Evolutionary conservation across 2,888 invertebrate species (phyloP).

Genomic region (Tenthredo mesomela): DNA sequence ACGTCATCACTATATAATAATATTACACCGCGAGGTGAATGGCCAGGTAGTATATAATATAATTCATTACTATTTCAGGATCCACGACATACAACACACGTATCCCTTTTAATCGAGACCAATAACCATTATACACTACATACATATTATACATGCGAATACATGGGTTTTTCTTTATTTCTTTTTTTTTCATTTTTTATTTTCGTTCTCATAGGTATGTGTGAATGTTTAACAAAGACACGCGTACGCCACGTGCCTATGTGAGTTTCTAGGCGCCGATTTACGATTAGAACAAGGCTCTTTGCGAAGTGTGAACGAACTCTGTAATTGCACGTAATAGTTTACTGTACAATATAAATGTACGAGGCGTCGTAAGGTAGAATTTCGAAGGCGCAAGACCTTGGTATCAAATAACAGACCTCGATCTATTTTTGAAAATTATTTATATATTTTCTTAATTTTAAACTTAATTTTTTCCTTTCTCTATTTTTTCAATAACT

Average conservation of each 20-base stretch:
- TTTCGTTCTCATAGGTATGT: neutral
- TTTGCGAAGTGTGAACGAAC: constrained; percentile 20
- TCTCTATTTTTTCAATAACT: no score
- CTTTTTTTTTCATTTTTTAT: neutral
- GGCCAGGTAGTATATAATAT: neutral
- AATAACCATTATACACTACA: neutral
- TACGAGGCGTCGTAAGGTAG: neutral
- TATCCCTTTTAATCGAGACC: neutral
- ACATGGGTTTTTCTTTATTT: neutral
- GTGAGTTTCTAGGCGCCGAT: neutral
- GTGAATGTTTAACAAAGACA: neutral
- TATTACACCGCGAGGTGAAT: constrained; percentile 18
- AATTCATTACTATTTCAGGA: neutral
- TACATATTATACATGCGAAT: neutral
- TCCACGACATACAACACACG: neutral
- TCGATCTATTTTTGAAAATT: neutral
- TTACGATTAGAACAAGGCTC: constrained; percentile 22
- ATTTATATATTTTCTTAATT: no score
- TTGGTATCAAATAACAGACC: neutral
- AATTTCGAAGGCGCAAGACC: neutral
- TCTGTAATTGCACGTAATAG: constrained; percentile 13
- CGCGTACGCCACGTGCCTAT: neutral
- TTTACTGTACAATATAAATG: neutral
- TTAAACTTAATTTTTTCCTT: no score
- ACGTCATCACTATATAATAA: neutral